Conservation (phyloP, 2,797 vertebrate genomes). For the Chaenodraco wilsoni region DNA sequence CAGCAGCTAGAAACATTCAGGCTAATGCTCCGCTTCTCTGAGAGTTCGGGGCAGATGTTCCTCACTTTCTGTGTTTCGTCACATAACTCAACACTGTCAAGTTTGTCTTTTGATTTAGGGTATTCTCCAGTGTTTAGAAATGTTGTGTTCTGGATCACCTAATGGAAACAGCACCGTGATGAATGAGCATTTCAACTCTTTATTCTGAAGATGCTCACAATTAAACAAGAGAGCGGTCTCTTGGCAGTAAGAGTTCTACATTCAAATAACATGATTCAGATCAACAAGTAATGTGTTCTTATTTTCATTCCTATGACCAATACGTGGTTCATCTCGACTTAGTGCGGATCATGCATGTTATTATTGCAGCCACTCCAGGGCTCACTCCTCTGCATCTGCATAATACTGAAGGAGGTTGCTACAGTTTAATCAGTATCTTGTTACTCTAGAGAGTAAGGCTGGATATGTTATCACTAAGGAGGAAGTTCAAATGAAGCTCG, state of each 20-base stretch:
- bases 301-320: constrained; percentile 56
- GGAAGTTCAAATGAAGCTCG: constrained; percentile 85
- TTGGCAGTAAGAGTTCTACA: constrained; percentile 31
- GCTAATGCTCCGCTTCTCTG: constrained; percentile 84
- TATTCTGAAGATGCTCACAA: constrained; percentile 16
- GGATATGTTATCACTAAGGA: constrained; percentile 86
- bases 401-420: constrained; percentile 82
- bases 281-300: constrained; percentile 69
- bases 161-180: constrained; percentile 39
- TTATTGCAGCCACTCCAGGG: constrained; percentile 76
- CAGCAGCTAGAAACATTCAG: constrained; percentile 84
- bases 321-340: constrained; percentile 64
- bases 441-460: constrained; percentile 83
- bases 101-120: constrained; percentile 71
- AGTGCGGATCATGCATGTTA: constrained; percentile 78
- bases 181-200: constrained; percentile 47
- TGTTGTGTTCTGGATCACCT: constrained; percentile 43
- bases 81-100: constrained; percentile 78
- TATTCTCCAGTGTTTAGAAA: constrained; percentile 34
- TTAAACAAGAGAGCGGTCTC: constrained; percentile 31
- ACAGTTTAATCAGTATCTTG: constrained; percentile 85
- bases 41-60: constrained; percentile 85
- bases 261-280: constrained; percentile 43
- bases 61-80: constrained; percentile 72
- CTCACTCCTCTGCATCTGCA: constrained; percentile 79